Base-by-base conservation (phyloP, 2,888 invertebrate species). In the Leptopterna dolabrata region DNA sequence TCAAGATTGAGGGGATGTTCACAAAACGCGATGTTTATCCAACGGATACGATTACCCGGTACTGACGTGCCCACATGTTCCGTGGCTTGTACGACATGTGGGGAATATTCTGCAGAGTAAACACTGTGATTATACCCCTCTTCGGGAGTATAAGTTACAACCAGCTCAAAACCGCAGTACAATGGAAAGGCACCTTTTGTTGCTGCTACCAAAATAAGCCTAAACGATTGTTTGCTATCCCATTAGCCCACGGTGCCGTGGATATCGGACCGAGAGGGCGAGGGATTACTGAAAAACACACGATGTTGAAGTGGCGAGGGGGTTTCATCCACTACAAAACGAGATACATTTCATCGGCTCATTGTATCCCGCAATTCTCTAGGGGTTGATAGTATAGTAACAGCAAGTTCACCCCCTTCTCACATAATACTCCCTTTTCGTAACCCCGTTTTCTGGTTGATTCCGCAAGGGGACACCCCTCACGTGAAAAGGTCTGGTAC, bases 271-370 rank as follows among this genome's bases (percentile, higher is more conserved):
- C 13, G 83, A 16, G 70, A 71, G 43, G 83, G 27, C 30, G 71
- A 24, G 70, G 70, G 83, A 83, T 83, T 70, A 83, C 11, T 27
- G 24, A 30, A 81, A 45, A 81, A 55, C 55, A 81, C 81, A 80
- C n/a, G 81, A 51, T 45, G 30, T 6, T 70, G n/a, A 63, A 30
- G 13, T 14, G n/a, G 76, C 41, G 63, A 19, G 36, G 70, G 83
- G 41, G 70, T 70, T 36, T n/a, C 83, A 83, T 83, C 47, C 70
- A 13, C 70, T 63, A 47, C 83, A 55, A 70, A 70, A 55, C 63
- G 41, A 83, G 83, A 83, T 83, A 83, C 83, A 83, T 83, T 83
- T 83, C 83, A 83, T 70, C 83, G 83, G 55, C 43, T 83, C 83
- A 83, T 83, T 83, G 83, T 83, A 27, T 73, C 14, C 73, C 19